Percentiles rank a stretch among this genome's conserved stretches.
Evolutionary conservation across 2,888 invertebrate genomes (phyloP).

Genomic region (Caenorhabditis panamensis): DNA sequence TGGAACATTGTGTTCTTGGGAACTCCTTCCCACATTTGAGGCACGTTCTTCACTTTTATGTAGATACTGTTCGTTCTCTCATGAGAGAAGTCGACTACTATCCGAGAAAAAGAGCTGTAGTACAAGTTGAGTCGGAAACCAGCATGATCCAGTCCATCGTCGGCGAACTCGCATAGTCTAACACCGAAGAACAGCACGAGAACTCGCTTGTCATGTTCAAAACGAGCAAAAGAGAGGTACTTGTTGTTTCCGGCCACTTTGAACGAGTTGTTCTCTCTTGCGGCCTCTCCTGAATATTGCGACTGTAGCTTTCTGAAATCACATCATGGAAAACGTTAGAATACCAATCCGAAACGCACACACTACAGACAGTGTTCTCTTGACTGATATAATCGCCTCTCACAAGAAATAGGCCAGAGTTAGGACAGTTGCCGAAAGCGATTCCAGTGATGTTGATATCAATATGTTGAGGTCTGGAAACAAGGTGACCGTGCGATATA

Average conservation of each 20-base stretch:
- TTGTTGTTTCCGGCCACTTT: constrained; percentile 59
- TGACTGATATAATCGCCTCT: constrained; percentile 68
- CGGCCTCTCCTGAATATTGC: constrained; percentile 26
- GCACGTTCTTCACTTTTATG: constrained; percentile 66
- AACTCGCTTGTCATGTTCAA: constrained; percentile 70
- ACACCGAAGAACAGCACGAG: constrained; percentile 68
- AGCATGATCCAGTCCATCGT: constrained; percentile 65
- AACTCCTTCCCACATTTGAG: constrained; percentile 70
- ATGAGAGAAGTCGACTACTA: constrained; percentile 60
- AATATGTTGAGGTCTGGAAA: constrained; percentile 65
- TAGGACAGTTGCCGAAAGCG: constrained; percentile 69
- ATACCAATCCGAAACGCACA: constrained; percentile 32
- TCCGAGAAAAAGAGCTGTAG: constrained; percentile 52
- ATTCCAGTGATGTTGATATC: constrained; percentile 54
- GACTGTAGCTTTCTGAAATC: constrained; percentile 56
- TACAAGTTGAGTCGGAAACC: constrained; percentile 64
- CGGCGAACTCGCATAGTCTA: constrained; percentile 34
- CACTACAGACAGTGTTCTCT: constrained; percentile 64
- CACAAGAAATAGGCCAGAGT: constrained; percentile 68
- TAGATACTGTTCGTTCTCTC: constrained; percentile 52
- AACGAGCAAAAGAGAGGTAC: constrained; percentile 65
- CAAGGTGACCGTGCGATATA: too few species aligned
- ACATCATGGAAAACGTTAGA: not conserved
- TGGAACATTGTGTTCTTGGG: constrained; percentile 52
- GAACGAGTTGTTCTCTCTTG: constrained; percentile 36